phyloP scores from a whole-genome alignment of 2,888 invertebrate species.

The Aplocera efformata region DNA sequence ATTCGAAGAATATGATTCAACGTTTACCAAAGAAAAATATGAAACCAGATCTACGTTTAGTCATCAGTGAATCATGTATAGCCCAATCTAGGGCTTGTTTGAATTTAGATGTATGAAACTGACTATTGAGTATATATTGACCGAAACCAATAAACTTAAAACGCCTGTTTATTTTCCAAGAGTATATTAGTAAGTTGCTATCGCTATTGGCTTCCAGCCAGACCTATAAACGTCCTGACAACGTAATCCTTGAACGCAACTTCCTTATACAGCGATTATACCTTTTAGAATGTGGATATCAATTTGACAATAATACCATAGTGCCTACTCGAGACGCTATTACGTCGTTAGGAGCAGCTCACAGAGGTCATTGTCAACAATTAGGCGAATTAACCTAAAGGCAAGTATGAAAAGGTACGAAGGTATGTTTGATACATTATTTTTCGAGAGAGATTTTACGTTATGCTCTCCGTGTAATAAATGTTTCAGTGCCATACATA shows the following conservation, averaged over 20 bases:
- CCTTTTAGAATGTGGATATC: slow-evolving; percentile 5
- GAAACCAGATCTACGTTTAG: slow-evolving; percentile 7
- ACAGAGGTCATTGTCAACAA: slow-evolving; percentile 44
- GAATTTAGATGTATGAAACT: background rate
- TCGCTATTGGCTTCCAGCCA: slow-evolving; percentile 58
- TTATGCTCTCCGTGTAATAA: too few relatives aligned
- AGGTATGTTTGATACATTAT: too few relatives aligned
- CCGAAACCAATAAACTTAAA: too few relatives aligned
- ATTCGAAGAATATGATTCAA: slow-evolving; percentile 22
- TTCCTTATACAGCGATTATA: slow-evolving; percentile 43
- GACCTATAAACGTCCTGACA: slow-evolving; percentile 56
- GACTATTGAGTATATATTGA: background rate
- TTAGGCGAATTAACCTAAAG: slow-evolving; percentile 29
- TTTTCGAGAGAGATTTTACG: too few relatives aligned
- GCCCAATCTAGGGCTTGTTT: background rate
- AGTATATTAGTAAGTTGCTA: slow-evolving; percentile 44
- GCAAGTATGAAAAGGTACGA: too few relatives aligned
- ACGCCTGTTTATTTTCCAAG: too few relatives aligned
- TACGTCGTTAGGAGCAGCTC: slow-evolving; percentile 26
- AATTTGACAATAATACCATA: slow-evolving; percentile 2
- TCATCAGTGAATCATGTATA: slow-evolving; percentile 19
- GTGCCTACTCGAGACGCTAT: slow-evolving; percentile 9
- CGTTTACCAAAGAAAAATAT: slow-evolving; percentile 11
- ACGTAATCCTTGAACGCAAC: slow-evolving; percentile 41
- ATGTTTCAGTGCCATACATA: background rate